These are phyloP conservation scores for Semicossyphus pulcher DNA, from an alignment of 2,113 vertebrate genomes.

Conservation along the genomic window DNA sequence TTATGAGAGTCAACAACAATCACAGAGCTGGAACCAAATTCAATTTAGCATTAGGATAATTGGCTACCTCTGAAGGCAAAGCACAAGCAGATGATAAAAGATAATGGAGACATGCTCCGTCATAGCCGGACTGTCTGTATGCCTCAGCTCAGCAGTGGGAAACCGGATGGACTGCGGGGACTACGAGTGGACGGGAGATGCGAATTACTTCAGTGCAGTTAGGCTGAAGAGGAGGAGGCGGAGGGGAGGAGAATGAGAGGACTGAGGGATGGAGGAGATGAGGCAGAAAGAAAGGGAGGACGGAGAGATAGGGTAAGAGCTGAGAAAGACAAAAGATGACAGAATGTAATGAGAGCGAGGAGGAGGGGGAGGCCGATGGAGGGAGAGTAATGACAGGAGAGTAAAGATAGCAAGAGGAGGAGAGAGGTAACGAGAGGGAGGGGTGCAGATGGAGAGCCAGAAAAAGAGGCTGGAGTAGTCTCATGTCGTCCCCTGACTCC, in stretches of 20 bases:
- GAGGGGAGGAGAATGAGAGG: conserved; percentile 22
- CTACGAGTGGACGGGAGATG: conserved; percentile 27
- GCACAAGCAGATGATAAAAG: conserved; percentile 61
- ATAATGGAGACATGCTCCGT: conserved; percentile 57
- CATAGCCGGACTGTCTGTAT: conserved; percentile 25
- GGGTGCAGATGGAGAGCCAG: not conserved
- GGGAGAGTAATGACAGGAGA: conserved; percentile 16
- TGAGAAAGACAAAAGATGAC: conserved; percentile 58
- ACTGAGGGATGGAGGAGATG: conserved; percentile 34
- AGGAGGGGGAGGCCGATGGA: conserved; percentile 7
- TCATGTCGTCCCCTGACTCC: conserved; percentile 57
- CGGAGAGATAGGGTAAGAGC: conserved; percentile 21
- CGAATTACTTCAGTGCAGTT: conserved; percentile 35
- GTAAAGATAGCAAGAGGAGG: conserved; percentile 31
- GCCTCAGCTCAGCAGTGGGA: conserved; percentile 11
- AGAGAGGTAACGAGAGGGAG: conserved; percentile 19
- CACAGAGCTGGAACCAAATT: conserved; percentile 76
- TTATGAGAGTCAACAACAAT: conserved; percentile 74
- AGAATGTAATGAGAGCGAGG: conserved; percentile 38
- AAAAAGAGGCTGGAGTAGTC: conserved; percentile 31
- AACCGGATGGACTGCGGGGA: conserved; percentile 23
- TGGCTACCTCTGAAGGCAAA: conserved; percentile 68
- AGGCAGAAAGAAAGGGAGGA: conserved; percentile 32
- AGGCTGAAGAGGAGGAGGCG: conserved; percentile 7
- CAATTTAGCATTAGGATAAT: conserved; percentile 80